Base-by-base conservation (phyloP, 2,888 invertebrate genomes). In the Marronus borbonicus region DNA sequence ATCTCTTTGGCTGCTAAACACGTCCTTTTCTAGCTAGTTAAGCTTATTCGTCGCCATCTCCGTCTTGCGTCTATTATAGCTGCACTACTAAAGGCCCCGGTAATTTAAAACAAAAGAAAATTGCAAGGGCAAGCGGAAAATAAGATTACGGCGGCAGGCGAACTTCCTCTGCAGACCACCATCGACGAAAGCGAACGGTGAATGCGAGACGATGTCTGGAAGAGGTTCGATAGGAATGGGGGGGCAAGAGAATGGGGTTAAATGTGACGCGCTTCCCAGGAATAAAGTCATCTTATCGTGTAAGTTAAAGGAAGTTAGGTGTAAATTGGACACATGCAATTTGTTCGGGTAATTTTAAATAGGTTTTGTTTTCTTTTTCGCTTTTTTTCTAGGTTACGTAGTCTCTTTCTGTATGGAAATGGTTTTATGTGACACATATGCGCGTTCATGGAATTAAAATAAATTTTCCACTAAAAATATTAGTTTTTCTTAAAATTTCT, bases 91-190 rank as follows among this genome's bases (percentile, higher is more conserved):
- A 60, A 74, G 72, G 65, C 44, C 76, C 77, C 70, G 76, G 81
- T 81, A 79, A 82, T 82, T 82, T 81, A 79, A 80, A 83, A 81
- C 81, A 82, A 80, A 83, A 82, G 82, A 80, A 82, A 82, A 81
- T 81, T 82, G 81, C 81, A 80, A 81, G 80, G 81, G 80, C 81
- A 80, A 81, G 80, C 80, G 79, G 81, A 81, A 81, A 83, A 83
- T 78, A 81, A 81, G 82, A 82, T 83, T 83, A 82, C 78, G 64
- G 17, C 70, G 70, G 55, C 24, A 17, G 31, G 49, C 72, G 60
- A 44, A 14, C 72, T 36, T 60, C 60, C 20, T 58, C 72, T 39
- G 39, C 24, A 58, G 55, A 7, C 20, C 55, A 7, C 20, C 55
- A 4, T n/a, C 8, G n/a, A 5, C 17, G 55, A 8, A 58, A 8